Percentiles rank a stretch among this genome's conserved stretches.
Conservation (phyloP, 2,888 invertebrate species). For the Augochlorella aurata region DNA sequence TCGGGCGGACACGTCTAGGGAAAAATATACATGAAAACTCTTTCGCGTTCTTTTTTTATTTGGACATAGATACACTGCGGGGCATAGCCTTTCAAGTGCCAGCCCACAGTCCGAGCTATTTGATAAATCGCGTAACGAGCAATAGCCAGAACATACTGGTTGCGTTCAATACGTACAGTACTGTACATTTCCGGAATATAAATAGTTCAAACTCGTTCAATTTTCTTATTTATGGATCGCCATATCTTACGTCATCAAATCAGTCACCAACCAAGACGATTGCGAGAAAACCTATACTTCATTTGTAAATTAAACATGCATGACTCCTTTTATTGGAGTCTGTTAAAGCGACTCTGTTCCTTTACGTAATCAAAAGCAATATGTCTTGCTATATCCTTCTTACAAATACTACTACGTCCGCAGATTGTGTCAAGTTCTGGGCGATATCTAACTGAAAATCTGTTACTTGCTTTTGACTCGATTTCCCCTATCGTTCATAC, state of each 20-base stretch:
- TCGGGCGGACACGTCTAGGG: neutral
- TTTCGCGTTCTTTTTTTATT: neutral
- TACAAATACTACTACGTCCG: no score
- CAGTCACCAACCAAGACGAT: neutral
- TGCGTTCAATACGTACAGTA: neutral
- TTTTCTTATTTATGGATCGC: neutral
- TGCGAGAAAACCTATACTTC: neutral
- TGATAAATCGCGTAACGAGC: constrained; percentile 8
- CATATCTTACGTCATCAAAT: constrained; percentile 2
- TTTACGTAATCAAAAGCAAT: neutral
- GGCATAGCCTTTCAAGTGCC: neutral
- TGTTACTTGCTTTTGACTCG: neutral
- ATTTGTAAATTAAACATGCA: neutral
- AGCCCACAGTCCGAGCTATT: neutral
- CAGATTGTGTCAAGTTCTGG: neutral
- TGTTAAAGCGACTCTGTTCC: neutral
- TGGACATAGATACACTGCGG: neutral
- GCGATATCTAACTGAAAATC: no score
- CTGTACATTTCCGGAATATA: neutral
- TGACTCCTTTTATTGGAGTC: neutral
- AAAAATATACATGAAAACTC: neutral
- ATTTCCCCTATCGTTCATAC: neutral
- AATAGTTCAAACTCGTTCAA: constrained; percentile 9
- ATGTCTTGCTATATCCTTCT: neutral
- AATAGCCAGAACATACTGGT: constrained; percentile 9